Evolutionary conservation across 2,888 invertebrate species (phyloP).

Genomic region (Argyra leucocephala): DNA sequence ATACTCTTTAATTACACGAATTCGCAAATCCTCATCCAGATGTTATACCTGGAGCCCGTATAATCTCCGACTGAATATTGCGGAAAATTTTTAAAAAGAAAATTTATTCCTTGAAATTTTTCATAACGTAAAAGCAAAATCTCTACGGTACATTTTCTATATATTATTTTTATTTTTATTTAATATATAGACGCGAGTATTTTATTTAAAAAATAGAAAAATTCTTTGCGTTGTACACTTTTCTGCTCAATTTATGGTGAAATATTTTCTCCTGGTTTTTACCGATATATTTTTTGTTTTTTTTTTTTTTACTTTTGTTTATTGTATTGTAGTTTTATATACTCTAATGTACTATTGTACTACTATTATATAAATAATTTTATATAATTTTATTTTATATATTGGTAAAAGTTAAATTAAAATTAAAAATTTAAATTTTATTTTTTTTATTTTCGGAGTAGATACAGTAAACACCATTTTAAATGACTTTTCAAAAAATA

Average conservation of each 20-base stretch:
- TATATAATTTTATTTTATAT: too few relatives aligned
- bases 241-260: neutral
- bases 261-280: neutral
- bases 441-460: too few relatives aligned
- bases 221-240: neutral
- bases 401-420: too few relatives aligned
- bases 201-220: neutral
- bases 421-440: too few relatives aligned
- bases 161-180: neutral
- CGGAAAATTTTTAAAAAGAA: neutral
- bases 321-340: too few relatives aligned
- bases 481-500: too few relatives aligned
- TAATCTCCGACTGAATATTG: slow-evolving; percentile 5
- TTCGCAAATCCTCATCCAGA: slow-evolving; percentile 1
- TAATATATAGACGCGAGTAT: neutral
- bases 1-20: neutral
- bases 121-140: neutral
- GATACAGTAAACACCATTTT: too few relatives aligned
- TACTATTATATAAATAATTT: too few relatives aligned
- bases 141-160: neutral
- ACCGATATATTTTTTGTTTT: too few relatives aligned
- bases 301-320: too few relatives aligned
- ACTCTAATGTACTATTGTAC: too few relatives aligned
- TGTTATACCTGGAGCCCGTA: slow-evolving; percentile 13
- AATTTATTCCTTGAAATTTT: neutral